Evolutionary conservation across 2,888 invertebrate species (phyloP).

Genomic region (Tipula lateralis): DNA sequence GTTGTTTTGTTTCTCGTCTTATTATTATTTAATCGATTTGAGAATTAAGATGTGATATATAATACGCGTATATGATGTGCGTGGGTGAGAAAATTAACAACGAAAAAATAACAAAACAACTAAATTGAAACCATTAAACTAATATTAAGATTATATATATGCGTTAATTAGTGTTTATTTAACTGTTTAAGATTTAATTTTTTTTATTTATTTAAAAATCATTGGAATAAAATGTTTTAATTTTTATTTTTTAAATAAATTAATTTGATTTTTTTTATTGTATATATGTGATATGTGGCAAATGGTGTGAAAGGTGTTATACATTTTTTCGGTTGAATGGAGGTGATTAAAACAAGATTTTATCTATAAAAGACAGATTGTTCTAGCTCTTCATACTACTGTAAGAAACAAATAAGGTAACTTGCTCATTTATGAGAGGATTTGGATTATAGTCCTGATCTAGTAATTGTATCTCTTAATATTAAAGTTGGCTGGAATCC

Average conservation of each 20-base stretch:
- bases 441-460: no score
- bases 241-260: background rate
- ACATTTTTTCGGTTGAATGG: background rate
- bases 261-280: background rate
- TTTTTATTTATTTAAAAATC: background rate
- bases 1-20: slow-evolving; percentile 6
- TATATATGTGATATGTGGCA: background rate
- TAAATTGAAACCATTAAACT: slow-evolving; percentile 4
- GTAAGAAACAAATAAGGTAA: no score
- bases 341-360: no score
- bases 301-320: background rate
- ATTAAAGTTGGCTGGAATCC: no score
- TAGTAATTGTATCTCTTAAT: no score
- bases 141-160: background rate
- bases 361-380: no score
- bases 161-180: background rate
- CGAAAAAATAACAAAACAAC: background rate
- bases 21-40: background rate
- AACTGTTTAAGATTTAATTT: background rate
- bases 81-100: slow-evolving; percentile 1
- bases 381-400: no score
- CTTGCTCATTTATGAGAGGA: no score
- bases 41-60: background rate
- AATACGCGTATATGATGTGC: no score
- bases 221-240: background rate